A percentile compares a stretch with the other conserved stretches of the same genome.
These are phyloP conservation scores for Stichodactyla mertensii DNA, from an alignment of 64 coral and sea anemone genomes.

Conservation along the genomic window DNA sequence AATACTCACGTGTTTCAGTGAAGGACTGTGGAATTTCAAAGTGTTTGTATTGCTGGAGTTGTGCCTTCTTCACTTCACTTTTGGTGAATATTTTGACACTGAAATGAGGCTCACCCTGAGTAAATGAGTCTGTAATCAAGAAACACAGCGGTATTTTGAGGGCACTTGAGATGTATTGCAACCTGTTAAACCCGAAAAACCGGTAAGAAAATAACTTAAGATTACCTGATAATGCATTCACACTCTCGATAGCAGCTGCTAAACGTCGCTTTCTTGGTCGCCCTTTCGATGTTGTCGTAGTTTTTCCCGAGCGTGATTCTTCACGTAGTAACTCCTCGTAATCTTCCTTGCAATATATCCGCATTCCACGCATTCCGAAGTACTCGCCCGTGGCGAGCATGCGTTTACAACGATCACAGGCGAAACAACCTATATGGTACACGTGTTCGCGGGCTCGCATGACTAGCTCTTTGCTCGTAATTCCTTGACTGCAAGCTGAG, in stretches of 20 bases:
- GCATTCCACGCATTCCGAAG: conserved; percentile 90
- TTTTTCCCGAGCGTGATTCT: conserved; percentile 38
- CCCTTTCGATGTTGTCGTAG: conserved; percentile 45
- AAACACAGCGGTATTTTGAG: too few species aligned
- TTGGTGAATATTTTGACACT: too few species aligned
- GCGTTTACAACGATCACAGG: conserved; percentile 97
- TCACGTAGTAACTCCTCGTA: conserved; percentile 77
- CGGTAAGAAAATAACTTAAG: not conserved
- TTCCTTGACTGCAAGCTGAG: conserved; percentile 62
- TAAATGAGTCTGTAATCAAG: too few species aligned
- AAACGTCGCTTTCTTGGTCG: conserved; percentile 70
- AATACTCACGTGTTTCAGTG: too few species aligned
- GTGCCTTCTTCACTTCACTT: too few species aligned
- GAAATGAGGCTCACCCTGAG: too few species aligned
- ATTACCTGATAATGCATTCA: conserved; percentile 64
- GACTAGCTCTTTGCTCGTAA: conserved; percentile 87
- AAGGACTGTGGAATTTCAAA: too few species aligned
- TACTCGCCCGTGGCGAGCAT: conserved; percentile 96
- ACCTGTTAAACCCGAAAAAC: not conserved
- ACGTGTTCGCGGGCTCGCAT: conserved; percentile 98
- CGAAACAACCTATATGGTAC: conserved; percentile 90
- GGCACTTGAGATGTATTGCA: not conserved
- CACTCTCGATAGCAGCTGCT: conserved; percentile 50
- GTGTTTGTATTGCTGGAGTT: too few species aligned
- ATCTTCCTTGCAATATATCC: conserved; percentile 88